Evolutionary conservation across 2,113 vertebrate species (phyloP), one percentile per base, ranked within the genome.

Genomic region (Dunckerocampus dactyliophorus): DNA sequence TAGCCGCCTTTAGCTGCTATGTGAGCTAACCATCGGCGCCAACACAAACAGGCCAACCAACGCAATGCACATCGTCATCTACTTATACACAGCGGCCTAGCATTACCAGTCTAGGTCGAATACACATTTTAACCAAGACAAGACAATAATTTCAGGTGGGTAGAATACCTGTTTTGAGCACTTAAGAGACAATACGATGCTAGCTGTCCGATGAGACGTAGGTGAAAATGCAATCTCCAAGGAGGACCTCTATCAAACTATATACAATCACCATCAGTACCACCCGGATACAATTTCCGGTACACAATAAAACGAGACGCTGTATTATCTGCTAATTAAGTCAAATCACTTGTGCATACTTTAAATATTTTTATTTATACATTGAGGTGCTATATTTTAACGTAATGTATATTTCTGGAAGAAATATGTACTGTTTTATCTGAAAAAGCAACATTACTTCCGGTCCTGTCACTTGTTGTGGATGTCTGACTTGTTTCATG

Each of bases 1-100:
- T 50, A 55, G 52, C 57, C n/a, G 39, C 43, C 56, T 53, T 61
- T 74, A 83, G 79, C 77, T 60, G 56, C 20, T 56, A 72, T 76
- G 63, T 2, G 14, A 64, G 83, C 77, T 84, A 86, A 82, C 59
- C 72, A 67, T 58, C 72, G 61, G 65, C 80, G 79, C 80, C 75
- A 80, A 84, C 70, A 75, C 47, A 80, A 37, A 15, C 82, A 85
- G 85, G 85, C 83, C 85, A 50, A 63, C 77, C 71, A 65, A 81
- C 83, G 82, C 83, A 88, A 62, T 73, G 80, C 59, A 49, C 55
- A 55, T 2, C 60, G 31, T 20, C 74, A 71, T 50, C 67, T 39
- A 12, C 10, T 12, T 10, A 43, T 14, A 63, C 73, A 51, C 16
- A 56, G 17, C 20, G 15, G 14, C 22, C 4, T 42, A 28, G 1